Evolutionary conservation across 2,888 invertebrate genomes (phyloP).

Genomic region (Hirtodrosophila duncani): DNA sequence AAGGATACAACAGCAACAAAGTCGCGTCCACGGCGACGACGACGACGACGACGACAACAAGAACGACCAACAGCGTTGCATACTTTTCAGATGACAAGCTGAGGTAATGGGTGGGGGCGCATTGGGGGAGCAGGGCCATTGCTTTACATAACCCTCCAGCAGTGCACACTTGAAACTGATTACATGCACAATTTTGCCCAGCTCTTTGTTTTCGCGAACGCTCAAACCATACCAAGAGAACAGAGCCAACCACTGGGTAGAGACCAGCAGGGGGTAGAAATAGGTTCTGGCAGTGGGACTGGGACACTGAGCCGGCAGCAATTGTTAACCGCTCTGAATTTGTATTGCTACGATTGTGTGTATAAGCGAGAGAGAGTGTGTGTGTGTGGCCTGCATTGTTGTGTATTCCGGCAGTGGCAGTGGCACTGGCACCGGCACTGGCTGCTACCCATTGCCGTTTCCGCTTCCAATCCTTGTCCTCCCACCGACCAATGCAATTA

Average conservation of each 20-base stretch:
- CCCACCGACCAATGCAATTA: slow-evolving; percentile 51
- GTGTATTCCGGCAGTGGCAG: too few species aligned
- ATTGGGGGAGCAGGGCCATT: slow-evolving; percentile 36
- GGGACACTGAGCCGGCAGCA: too few species aligned
- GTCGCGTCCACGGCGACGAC: slow-evolving; percentile 46
- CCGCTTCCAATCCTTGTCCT: slow-evolving; percentile 29
- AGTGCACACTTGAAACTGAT: slow-evolving; percentile 64
- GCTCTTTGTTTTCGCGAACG: slow-evolving; percentile 56
- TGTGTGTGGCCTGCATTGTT: slow-evolving; percentile 38
- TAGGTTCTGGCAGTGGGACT: slow-evolving; percentile 20
- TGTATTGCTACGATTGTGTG: slow-evolving; percentile 9
- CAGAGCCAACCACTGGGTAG: slow-evolving; percentile 34
- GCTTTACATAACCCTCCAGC: slow-evolving; percentile 43
- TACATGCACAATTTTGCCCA: slow-evolving; percentile 68
- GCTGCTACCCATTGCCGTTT: slow-evolving; percentile 57
- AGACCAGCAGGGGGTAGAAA: slow-evolving; percentile 19
- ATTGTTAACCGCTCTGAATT: slow-evolving; percentile 47
- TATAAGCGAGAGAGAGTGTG: slow-evolving; percentile 16
- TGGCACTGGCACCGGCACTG: too few species aligned
- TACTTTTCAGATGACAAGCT: slow-evolving; percentile 64
- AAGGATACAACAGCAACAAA: slow-evolving; percentile 62
- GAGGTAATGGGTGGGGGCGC: not conserved
- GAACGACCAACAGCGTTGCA: too few species aligned
- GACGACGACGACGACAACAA: not conserved
- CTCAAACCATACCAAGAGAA: too few species aligned